Percentiles rank a stretch among this genome's conserved stretches.
These are phyloP conservation scores for Euproctis similis DNA, from an alignment of 2,888 invertebrate genomes.

Conservation along the genomic window DNA sequence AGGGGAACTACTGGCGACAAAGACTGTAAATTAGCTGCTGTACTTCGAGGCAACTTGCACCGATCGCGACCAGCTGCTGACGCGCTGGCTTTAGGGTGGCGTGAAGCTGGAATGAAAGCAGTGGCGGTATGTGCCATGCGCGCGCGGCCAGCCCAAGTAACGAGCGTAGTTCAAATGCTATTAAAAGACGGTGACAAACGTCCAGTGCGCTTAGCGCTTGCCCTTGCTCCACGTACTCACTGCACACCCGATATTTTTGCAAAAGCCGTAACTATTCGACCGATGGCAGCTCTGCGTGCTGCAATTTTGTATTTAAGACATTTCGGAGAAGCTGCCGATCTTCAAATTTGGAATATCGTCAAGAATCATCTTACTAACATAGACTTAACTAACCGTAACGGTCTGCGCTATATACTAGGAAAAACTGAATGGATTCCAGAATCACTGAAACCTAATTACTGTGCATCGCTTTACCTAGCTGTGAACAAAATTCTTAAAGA, in stretches of 20 bases:
- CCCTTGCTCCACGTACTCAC: constrained; percentile 27
- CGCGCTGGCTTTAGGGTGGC: constrained; percentile 31
- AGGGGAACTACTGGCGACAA: constrained; percentile 11
- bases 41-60: constrained; percentile 37
- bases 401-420: constrained; percentile 7
- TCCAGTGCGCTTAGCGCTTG: constrained; percentile 32
- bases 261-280: constrained; percentile 25
- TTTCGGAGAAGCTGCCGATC: constrained; percentile 17
- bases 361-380: constrained; percentile 29
- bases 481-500: constrained; percentile 16
- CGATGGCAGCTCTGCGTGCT: constrained; percentile 30
- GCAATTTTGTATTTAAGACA: constrained; percentile 26
- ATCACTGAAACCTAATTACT: constrained; percentile 35
- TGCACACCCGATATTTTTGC: constrained; percentile 21
- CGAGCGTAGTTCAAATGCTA: constrained; percentile 22
- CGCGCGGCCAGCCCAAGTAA: constrained; percentile 25
- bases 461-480: constrained; percentile 26
- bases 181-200: constrained; percentile 24
- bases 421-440: constrained; percentile 25
- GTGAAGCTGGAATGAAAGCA: constrained; percentile 36
- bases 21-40: constrained; percentile 21
- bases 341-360: constrained; percentile 35
- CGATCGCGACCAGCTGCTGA: constrained; percentile 31
- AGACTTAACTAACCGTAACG: constrained; percentile 15
- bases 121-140: constrained; percentile 33